Evolutionary conservation across 2,888 invertebrate genomes (phyloP), one percentile per base, ranked within the genome.

Genomic region (Caenorhabditis uteleia): DNA sequence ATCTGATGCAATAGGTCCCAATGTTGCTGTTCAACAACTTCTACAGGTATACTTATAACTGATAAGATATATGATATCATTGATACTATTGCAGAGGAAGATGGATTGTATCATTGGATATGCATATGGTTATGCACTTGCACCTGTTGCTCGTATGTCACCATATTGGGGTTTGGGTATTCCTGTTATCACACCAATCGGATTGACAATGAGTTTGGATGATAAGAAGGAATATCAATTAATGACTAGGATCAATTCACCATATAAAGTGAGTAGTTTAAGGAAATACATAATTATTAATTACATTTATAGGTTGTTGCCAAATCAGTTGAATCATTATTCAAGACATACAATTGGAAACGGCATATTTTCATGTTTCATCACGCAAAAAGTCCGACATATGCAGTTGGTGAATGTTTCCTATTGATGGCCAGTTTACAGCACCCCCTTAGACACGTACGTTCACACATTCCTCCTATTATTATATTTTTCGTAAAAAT

Each of bases 201-300:
- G 90, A 0, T 89, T 90, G 78, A 91, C 90, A 1, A 89, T 89
- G 70, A 89, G 89, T 33, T 91, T 92, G 80, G 88, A 88, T 64
- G 87, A 88, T 84, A 90, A 90, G 78, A 70, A 46, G 3, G 83
- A 90, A 56, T 93, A 89, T 84, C 88, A 88, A 25, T 89, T 91
- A 0, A 86, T 94, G 70, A 93, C 92, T 4, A 87, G 92, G 64
- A 89, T 92, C 87, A 90, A 90, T 87, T 91, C 91, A 8, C 90
- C 90, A 55, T 90, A 91, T 83, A 84, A 84, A 47, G 77, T 81
- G 16, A 29, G 44, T n/a, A n/a, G n/a, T n/a, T n/a, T n/a, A n/a
- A n/a, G n/a, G n/a, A n/a, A n/a, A n/a, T n/a, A n/a, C n/a, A n/a
- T n/a, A n/a, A n/a, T n/a, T 33, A 31, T 3, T 25, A 31, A 21